Base-by-base conservation (phyloP, 1,140 invertebrate genomes). In the Euwallacea similis region DNA sequence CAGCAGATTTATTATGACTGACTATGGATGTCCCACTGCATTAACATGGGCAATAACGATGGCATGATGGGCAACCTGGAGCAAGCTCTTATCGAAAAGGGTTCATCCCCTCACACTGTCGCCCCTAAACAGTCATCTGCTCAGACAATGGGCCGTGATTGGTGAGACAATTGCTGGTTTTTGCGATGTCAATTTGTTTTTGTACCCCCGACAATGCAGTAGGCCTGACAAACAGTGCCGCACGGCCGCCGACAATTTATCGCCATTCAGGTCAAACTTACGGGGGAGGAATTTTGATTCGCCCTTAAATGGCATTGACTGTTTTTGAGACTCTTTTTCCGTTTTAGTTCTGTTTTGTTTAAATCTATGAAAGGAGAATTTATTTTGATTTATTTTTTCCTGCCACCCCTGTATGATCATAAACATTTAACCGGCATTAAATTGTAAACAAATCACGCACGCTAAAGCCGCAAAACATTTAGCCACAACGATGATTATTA, bases 161-260 rank as follows among this genome's bases (percentile, higher is more conserved):
- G 79, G 76, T 81, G 79, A 81, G 79, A 81, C 79, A 81, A 81
- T 81, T 74, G 77, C 72, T 71, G 75, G 77, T 80, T 81, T 81
- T 81, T 80, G 79, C 75, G 72, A 79, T 79, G 79, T 80, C 79
- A 81, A 81, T 81, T 81, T 78, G 79, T 79, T 81, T 81, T 81
- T 81, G 78, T 80, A 74, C 74, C 53, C 55, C 53, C 13, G 55
- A 80, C 78, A 80, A 80, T 79, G 63, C 66, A 73, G 72, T 70
- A 74, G 75, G 60, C 72, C 66, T 72, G 73, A 69, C 76, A 76
- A 78, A 78, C 77, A 78, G 69, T 66, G 71, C 66, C 65, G 72
- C 68, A 77, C 65, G 63, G 43, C 63, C 66, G 74, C 63, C 73
- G 73, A 71, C 79, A 81, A 81, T 80, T 81, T 81, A 73, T 72